These are phyloP conservation scores for Leptinotarsa undecemlineata DNA, from an alignment of 1,140 invertebrate species.

Conservation along the genomic window DNA sequence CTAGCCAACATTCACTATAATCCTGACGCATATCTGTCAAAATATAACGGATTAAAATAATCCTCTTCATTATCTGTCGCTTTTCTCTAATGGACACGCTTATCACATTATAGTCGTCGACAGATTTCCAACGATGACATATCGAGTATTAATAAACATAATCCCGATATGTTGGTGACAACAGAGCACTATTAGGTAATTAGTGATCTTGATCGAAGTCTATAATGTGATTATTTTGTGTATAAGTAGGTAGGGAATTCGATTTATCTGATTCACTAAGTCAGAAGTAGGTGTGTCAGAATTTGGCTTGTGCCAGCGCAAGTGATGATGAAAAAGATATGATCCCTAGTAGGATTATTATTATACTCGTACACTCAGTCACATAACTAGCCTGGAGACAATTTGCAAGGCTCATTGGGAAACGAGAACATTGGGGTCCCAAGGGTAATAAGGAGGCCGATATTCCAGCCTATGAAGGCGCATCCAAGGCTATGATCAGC, in stretches of 20 bases:
- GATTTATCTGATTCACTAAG: not conserved
- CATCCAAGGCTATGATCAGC: no score
- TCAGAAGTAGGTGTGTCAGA: not conserved
- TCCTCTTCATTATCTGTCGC: not conserved
- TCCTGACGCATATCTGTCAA: not conserved
- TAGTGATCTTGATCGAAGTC: not conserved
- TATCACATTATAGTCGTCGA: not conserved
- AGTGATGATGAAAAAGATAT: no score
- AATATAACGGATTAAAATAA: not conserved
- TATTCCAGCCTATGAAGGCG: no score
- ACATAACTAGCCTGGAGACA: no score
- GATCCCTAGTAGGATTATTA: no score
- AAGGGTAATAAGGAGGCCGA: no score
- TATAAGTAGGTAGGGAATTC: not conserved
- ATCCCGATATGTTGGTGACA: slow-evolving; percentile 1
- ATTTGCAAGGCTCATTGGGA: no score
- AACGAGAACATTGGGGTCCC: no score
- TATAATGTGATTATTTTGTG: not conserved
- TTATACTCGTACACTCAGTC: no score
- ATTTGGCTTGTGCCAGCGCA: no score
- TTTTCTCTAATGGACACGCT: not conserved
- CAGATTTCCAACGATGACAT: not conserved
- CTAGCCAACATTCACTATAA: not conserved
- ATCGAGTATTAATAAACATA: not conserved
- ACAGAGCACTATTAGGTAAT: not conserved